Base-by-base conservation (phyloP, 1,140 invertebrate genomes). In the Aphis gossypii region DNA sequence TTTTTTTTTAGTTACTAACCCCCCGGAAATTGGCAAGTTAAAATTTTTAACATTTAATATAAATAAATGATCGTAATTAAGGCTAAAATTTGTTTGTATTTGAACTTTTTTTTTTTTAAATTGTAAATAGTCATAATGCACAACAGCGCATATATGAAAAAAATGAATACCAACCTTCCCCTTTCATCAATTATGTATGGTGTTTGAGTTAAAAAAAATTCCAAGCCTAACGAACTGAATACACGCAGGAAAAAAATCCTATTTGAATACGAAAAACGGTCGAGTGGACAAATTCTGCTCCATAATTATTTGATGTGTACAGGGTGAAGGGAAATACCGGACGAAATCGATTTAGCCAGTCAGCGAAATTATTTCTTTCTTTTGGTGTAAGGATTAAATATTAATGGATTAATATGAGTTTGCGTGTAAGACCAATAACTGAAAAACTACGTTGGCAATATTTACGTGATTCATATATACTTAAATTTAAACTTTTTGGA, bases 211-310 rank as follows among this genome's bases (percentile, higher is more conserved):
- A 44, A 86, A 93, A 84, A 93, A 92, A 92, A 51, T 83, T 83
- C 48, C 76, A 35, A 41, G 82, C 92, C n/a, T 93, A 93, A 93
- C 92, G 92, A 93, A 93, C 92, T 84, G 82, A 30, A 83, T 38
- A 68, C 76, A 38, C 35, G 44, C 48, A 38, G 48, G 41, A 56
- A 86, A 84, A 93, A 93, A 84, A 84, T 86, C 82, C 38, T 54
- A 38, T 54, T 93, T 92, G 91, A 92, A 92, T 92, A 44, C 41
- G 46, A 93, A 93, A 84, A 93, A 93, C 92, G 92, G 92, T 93
- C 54, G 92, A 93, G 92, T 83, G 48, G 76, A 54, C 82, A 84
- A 84, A 84, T 93, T 56, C 82, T 30, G 92, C 82, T 14, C 48
- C 92, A n/a, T 93, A 86, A 93, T 93, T 93, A 84, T 93, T 93